phyloP scores from a whole-genome alignment of 2,113 vertebrate genomes.

The Ageneiosus marmoratus region DNA sequence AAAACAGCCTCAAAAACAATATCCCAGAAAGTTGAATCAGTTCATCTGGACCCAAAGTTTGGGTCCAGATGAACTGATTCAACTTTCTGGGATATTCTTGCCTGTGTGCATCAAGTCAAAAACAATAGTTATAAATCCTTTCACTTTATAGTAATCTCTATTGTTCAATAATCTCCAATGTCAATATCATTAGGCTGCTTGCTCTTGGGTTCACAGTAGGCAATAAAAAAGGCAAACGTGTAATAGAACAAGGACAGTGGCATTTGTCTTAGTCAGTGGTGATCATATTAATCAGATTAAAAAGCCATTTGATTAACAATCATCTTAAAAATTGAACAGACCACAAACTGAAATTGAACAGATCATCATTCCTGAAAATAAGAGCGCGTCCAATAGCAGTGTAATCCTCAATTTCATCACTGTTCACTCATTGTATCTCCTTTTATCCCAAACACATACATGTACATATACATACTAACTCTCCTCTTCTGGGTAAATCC shows the following conservation, averaged over 20 bases:
- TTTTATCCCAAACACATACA: not conserved
- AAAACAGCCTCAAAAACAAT: not conserved
- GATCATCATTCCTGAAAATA: not conserved
- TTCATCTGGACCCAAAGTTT: too few species aligned
- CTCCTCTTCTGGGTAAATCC: not conserved
- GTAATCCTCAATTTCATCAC: slow-evolving; percentile 30
- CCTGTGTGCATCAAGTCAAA: too few species aligned
- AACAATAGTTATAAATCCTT: not conserved
- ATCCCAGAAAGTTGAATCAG: not conserved
- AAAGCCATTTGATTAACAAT: not conserved
- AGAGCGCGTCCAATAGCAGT: slow-evolving; percentile 3
- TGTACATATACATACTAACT: not conserved
- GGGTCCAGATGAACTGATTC: too few species aligned
- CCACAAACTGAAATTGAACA: not conserved
- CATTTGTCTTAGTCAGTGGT: not conserved
- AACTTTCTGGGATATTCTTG: too few species aligned
- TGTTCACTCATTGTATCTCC: not conserved
- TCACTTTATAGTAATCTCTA: not conserved
- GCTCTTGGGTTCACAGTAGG: not conserved
- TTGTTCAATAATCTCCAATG: not conserved
- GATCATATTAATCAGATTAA: not conserved
- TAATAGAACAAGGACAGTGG: not conserved
- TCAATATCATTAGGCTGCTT: not conserved
- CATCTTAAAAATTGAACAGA: not conserved
- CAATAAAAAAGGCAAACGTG: not conserved